Evolutionary conservation across 2,797 vertebrate species (phyloP), one percentile per base, ranked within the genome.

Genomic region (Betta splendens): DNA sequence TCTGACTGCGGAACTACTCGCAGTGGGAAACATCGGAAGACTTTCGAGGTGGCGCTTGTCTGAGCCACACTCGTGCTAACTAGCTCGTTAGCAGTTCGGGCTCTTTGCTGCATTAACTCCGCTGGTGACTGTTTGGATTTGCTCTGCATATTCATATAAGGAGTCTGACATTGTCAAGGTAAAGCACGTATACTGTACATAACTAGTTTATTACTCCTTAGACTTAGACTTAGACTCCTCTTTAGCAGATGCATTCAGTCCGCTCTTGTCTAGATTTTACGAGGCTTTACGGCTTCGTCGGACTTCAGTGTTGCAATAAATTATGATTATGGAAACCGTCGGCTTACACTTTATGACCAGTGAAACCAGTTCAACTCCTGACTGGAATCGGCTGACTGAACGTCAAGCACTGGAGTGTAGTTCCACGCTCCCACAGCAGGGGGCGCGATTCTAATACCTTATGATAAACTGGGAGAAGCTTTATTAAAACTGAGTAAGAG

Each of bases 1-100:
- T 15, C 35, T 3, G 4, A 36, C 17, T 7, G 4, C 61, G 85
- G 88, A 87, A 87, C 80, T 3, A 42, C 2, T 12, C 10, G 18
- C 0, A 1, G 2, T 2, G 2, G 3, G 32, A 3, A 9, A 16
- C 0, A 1, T 32, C 60, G 88, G 78, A 60, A 7, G 32, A 2
- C 0, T 38, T 55, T 67, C 1, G 0, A 32, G n/a, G 83, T 64
- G 9, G 25, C 80, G 8, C 82, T 2, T 3, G 33, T 20, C 7
- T 43, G 60, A 55, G n/a, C n/a, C n/a, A n/a, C n/a, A n/a, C n/a
- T n/a, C n/a, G n/a, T n/a, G n/a, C 71, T 39, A 57, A 20, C 76
- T 83, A 70, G 54, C 44, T 68, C 23, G 29, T 10, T 60, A 83
- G 75, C 71, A 39, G 0, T 1, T 42, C 46, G 13, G 53, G n/a